phyloP scores from a whole-genome alignment of 1,140 invertebrate genomes.

The Gonioctena quinquepunctata region DNA sequence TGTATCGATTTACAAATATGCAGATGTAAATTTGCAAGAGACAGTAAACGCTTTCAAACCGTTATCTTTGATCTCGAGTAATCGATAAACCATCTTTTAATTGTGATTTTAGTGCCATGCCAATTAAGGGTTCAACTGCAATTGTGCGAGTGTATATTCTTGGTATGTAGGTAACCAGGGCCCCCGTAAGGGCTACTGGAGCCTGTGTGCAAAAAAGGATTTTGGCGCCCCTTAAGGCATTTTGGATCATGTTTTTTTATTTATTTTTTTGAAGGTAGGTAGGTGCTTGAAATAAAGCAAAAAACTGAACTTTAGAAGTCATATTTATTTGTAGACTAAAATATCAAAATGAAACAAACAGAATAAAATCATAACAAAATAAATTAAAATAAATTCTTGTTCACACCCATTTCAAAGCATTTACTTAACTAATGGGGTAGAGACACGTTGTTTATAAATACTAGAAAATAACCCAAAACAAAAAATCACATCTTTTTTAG shows the following conservation, averaged over 20 bases:
- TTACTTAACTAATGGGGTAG: no score
- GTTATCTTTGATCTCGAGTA: neutral
- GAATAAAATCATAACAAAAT: neutral
- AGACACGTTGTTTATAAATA: no score
- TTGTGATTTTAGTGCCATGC: neutral
- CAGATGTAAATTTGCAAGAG: neutral
- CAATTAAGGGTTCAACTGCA: neutral
- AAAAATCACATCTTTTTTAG: no score
- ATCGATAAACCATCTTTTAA: neutral
- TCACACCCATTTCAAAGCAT: neutral
- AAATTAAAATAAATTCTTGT: neutral
- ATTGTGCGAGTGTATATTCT: neutral
- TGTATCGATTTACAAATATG: neutral
- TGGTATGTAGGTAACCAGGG: neutral
- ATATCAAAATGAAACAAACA: neutral
- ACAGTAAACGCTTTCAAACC: neutral
- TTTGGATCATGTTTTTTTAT: neutral
- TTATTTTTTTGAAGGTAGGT: neutral
- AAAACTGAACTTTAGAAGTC: neutral
- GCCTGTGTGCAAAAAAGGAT: neutral
- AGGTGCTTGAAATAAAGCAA: neutral
- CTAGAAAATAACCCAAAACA: no score
- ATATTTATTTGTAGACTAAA: neutral
- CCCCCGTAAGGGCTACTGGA: neutral
- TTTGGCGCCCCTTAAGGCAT: conserved; percentile 5